A percentile compares a stretch with the other conserved stretches of the same genome.
phyloP scores from a whole-genome alignment of 2,113 vertebrate genomes.

The Tragelaphus strepsiceros region DNA sequence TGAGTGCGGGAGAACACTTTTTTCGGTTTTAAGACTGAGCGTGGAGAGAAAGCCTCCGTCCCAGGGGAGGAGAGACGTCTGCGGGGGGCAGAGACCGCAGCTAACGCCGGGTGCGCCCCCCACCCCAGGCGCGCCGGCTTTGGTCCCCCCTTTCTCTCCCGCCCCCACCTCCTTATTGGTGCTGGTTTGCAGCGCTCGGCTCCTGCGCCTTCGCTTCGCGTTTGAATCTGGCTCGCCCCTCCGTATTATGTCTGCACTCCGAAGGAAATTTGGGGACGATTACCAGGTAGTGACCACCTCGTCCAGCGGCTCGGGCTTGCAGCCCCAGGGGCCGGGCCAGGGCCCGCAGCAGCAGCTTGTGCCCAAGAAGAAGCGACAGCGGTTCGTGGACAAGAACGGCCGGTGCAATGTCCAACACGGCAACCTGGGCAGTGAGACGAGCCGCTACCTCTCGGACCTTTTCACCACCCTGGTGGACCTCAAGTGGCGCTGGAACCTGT shows the following conservation, averaged over 20 bases:
- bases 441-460: constrained; percentile 97
- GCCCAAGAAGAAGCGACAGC: constrained; percentile 93
- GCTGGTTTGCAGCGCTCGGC: constrained; percentile 65
- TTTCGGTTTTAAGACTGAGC: neutral
- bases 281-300: constrained; percentile 99
- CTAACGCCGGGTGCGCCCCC: constrained; percentile 30
- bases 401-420: constrained; percentile 99
- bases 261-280: constrained; percentile 98
- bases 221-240: constrained; percentile 81
- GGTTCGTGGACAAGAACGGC: constrained; percentile 99
- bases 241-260: constrained; percentile 97
- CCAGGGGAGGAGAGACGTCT: constrained; percentile 15
- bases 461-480: constrained; percentile 99
- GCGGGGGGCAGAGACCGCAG: neutral
- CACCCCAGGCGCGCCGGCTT: neutral
- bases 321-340: constrained; percentile 71
- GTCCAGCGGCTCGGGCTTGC: constrained; percentile 92
- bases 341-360: constrained; percentile 79
- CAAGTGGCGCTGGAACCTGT: constrained; percentile 99
- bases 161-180: constrained; percentile 59
- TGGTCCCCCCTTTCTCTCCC: constrained; percentile 25
- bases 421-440: constrained; percentile 96
- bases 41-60: neutral
- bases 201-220: constrained; percentile 62
- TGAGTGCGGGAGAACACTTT: constrained; percentile 39